Evolutionary conservation across 2,888 invertebrate species (phyloP).

Genomic region (Phyto melanocephala): DNA sequence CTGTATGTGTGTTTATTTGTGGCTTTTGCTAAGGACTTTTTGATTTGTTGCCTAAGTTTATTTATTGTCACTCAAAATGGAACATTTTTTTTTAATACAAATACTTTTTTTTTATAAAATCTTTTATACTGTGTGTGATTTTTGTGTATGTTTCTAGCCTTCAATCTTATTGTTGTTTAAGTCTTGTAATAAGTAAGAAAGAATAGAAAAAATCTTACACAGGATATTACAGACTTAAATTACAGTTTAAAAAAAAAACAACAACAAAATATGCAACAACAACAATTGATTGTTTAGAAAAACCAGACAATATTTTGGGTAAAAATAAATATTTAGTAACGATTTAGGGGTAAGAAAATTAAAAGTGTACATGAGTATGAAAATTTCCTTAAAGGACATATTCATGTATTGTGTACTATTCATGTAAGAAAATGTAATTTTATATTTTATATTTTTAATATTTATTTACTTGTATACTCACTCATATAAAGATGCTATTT

Average conservation of each 20-base stretch:
- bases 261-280: background rate
- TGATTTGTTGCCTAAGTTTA: conserved; percentile 65
- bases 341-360: background rate
- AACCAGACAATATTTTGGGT: conserved; percentile 24
- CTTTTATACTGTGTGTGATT: background rate
- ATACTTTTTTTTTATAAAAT: conserved; percentile 20
- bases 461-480: conserved; percentile 26
- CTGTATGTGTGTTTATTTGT: conserved; percentile 42
- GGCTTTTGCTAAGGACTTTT: conserved; percentile 63
- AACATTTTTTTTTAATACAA: background rate
- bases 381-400: background rate
- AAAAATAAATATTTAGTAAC: background rate
- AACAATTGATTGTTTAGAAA: too few species aligned
- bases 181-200: background rate
- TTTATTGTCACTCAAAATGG: conserved; percentile 63
- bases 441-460: background rate
- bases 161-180: conserved; percentile 31
- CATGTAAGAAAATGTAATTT: background rate
- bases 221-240: conserved; percentile 64
- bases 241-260: conserved; percentile 42
- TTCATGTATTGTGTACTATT: background rate
- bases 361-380: conserved; percentile 7
- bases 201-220: conserved; percentile 16
- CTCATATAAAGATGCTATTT: background rate
- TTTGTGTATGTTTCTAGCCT: background rate